Conservation (phyloP, 2,888 invertebrate genomes). For the Margaritifera margaritifera region DNA sequence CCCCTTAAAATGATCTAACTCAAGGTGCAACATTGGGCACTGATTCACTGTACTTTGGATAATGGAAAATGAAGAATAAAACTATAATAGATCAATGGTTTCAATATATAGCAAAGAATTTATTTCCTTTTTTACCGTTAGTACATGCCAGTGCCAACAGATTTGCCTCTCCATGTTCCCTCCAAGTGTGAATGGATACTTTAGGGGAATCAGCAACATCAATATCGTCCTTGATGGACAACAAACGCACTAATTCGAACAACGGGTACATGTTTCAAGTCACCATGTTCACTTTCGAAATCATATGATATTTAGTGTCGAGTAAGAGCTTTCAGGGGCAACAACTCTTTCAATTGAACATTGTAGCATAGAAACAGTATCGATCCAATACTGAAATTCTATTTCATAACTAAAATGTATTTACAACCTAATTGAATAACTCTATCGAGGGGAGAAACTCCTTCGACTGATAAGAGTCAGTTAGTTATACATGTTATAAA, state of each 20-base stretch:
- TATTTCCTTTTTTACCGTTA: slow-evolving; percentile 50
- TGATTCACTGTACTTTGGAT: too few species aligned
- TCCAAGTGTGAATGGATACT: slow-evolving; percentile 55
- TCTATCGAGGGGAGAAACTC: too few species aligned
- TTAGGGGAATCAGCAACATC: slow-evolving; percentile 34
- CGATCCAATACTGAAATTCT: too few species aligned
- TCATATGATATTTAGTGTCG: background rate
- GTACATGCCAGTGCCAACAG: slow-evolving; percentile 60
- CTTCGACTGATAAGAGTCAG: too few species aligned
- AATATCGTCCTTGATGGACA: slow-evolving; percentile 48
- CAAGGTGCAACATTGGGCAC: too few species aligned
- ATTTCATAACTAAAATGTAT: too few species aligned
- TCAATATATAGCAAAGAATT: background rate
- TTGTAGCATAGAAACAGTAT: too few species aligned
- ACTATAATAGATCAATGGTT: background rate
- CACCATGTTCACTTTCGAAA: background rate
- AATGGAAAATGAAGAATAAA: slow-evolving; percentile 1
- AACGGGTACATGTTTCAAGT: slow-evolving; percentile 56
- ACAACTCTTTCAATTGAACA: too few species aligned
- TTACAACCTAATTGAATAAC: too few species aligned
- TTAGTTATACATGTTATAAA: too few species aligned
- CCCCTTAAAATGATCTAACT: too few species aligned
- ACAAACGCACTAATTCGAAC: slow-evolving; percentile 58
- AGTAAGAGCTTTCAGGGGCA: too few species aligned
- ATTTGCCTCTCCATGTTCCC: slow-evolving; percentile 61